Percentiles rank a stretch among this genome's conserved stretches.
These are phyloP conservation scores for Dasypolia templi DNA, from an alignment of 2,888 invertebrate genomes.

Conservation along the genomic window DNA sequence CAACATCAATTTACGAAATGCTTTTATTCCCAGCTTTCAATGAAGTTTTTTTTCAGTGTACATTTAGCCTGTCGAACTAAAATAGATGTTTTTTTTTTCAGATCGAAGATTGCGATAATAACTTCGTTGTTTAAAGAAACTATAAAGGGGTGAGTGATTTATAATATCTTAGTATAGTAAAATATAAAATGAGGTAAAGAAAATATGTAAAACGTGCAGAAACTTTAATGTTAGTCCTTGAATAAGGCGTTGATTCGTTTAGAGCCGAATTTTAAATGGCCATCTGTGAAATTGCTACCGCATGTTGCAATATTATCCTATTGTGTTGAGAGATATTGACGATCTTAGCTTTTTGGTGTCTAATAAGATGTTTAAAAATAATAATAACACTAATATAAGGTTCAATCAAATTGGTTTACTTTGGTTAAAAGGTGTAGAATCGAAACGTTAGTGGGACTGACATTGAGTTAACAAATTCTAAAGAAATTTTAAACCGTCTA, in stretches of 20 bases:
- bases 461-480: not conserved
- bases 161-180: slow-evolving; percentile 27
- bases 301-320: slow-evolving; percentile 17
- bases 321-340: slow-evolving; percentile 6
- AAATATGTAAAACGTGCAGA: slow-evolving; percentile 18
- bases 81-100: slow-evolving; percentile 50
- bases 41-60: not conserved
- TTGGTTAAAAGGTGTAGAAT: not conserved
- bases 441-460: not conserved
- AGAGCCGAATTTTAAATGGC: slow-evolving; percentile 30
- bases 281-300: slow-evolving; percentile 39
- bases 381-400: no score
- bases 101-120: slow-evolving; percentile 33
- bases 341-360: not conserved
- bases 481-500: no score
- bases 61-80: slow-evolving; percentile 1
- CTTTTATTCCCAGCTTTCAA: not conserved
- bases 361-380: not conserved
- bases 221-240: slow-evolving; percentile 36
- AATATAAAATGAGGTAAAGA: slow-evolving; percentile 20
- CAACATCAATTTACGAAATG: not conserved
- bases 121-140: slow-evolving; percentile 39
- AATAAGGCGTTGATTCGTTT: slow-evolving; percentile 33
- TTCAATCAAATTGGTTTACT: not conserved
- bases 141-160: slow-evolving; percentile 55